phyloP scores from a whole-genome alignment of 1,140 invertebrate genomes.

The Nephila pilipes region DNA sequence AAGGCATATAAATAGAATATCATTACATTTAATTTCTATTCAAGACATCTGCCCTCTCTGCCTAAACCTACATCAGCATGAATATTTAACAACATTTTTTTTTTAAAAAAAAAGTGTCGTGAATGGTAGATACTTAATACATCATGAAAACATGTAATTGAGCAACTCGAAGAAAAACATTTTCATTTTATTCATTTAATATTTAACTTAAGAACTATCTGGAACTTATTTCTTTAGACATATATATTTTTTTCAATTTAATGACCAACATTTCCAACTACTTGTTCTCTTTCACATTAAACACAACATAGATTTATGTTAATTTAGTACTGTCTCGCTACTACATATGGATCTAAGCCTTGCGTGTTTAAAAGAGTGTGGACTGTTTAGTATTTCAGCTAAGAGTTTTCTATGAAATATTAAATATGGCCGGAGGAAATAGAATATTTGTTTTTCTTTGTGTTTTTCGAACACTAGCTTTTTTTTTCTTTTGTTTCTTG shows the following conservation, averaged over 20 bases:
- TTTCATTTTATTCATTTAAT: constrained; percentile 18
- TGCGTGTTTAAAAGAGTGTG: constrained; percentile 1
- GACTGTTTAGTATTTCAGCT: constrained; percentile 45
- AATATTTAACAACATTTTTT: background rate
- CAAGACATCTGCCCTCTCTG: background rate
- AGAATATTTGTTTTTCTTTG: constrained; percentile 35
- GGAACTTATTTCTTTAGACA: background rate
- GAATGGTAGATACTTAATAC: background rate
- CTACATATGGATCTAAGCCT: background rate
- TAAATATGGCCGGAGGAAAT: constrained; percentile 33
- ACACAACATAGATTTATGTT: constrained; percentile 19
- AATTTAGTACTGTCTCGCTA: background rate
- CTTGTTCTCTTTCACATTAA: background rate
- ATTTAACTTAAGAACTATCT: background rate
- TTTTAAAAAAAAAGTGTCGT: background rate
- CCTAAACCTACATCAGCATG: background rate
- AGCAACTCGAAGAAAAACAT: background rate
- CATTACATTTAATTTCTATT: background rate
- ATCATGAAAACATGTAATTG: background rate
- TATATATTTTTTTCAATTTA: background rate
- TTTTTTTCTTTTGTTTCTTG: background rate
- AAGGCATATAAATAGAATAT: background rate
- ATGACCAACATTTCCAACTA: background rate
- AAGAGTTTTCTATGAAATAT: constrained; percentile 31
- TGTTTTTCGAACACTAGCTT: background rate